phyloP scores from a whole-genome alignment of 2,888 invertebrate genomes.

The Tipula helvola region DNA sequence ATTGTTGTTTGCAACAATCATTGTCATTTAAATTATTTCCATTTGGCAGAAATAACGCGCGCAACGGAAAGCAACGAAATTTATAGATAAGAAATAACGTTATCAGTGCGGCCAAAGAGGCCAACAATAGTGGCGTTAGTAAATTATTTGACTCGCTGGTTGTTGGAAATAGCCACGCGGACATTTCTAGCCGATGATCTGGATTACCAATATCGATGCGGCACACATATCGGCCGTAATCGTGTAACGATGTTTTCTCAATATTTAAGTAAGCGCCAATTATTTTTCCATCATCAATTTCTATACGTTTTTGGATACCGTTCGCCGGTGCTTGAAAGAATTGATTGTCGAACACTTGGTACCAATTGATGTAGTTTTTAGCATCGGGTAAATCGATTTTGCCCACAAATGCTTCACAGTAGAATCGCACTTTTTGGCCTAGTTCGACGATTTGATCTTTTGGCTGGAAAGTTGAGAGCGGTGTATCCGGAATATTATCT shows the following conservation, averaged over 20 bases:
- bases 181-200: constrained; percentile 33
- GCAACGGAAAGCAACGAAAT: constrained; percentile 8
- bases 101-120: neutral
- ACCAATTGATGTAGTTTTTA: constrained; percentile 58
- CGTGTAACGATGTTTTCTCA: constrained; percentile 43
- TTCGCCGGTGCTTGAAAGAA: constrained; percentile 14
- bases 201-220: constrained; percentile 45
- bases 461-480: constrained; percentile 54
- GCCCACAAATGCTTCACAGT: constrained; percentile 70
- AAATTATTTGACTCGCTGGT: constrained; percentile 12
- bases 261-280: constrained; percentile 58
- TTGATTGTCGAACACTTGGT: constrained; percentile 45
- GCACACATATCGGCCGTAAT: constrained; percentile 61
- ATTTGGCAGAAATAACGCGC: neutral
- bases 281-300: constrained; percentile 54
- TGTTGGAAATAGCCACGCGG: constrained; percentile 21
- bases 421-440: constrained; percentile 51
- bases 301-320: constrained; percentile 18
- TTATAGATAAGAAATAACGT: constrained; percentile 4
- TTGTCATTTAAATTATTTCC: neutral
- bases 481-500: constrained; percentile 51
- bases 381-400: constrained; percentile 54
- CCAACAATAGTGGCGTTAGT: neutral
- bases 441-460: constrained; percentile 48
- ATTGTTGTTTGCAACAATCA: neutral